Evolutionary conservation across 2,888 invertebrate genomes (phyloP), one percentile per base, ranked within the genome.

Genomic region (Allophyes oxyacanthae): DNA sequence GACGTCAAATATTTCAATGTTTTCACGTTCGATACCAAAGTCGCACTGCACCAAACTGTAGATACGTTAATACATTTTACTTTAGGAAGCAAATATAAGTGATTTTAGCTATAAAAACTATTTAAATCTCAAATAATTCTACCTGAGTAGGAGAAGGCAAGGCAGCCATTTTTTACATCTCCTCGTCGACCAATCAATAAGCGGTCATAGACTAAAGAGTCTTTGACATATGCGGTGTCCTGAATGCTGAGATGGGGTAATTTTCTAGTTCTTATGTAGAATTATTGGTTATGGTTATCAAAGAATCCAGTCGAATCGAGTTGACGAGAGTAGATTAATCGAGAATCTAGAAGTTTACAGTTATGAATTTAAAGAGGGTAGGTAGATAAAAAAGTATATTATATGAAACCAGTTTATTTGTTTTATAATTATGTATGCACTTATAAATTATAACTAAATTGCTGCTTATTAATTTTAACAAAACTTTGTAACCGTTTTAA

Each of bases 141-240:
- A 97, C 97, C 96, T 97, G 96, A 93, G 96, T 96, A 94, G 97
- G 97, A 95, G 96, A 97, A 94, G 96, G 97, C 96, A 97, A 95
- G 93, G 96, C 96, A 95, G 97, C 97, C 97, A 97, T 97, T 96
- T 97, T 96, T 94, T 89, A 94, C 94, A 94, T 94, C 91, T 93
- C 94, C 89, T 88, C 89, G 84, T 90, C 87, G 92, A 94, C 94
- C 94, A 94, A 94, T 94, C 94, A 94, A 94, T 94, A 94, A 66
- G 91, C 87, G 82, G 85, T 75, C 90, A 93, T 85, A 89, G 89
- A 91, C 84, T 82, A 83, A 50, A 65, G 81, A 84, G 55, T 64
- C 63, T 85, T 88, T 90, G 91, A 91, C 90, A 86, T 82, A 49
- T 15, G 38, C 43, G 36, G 59, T 49, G 38, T 20, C 46, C 2